Base-by-base conservation (phyloP, 1,140 invertebrate genomes). In the Neuroterus valhalla region DNA sequence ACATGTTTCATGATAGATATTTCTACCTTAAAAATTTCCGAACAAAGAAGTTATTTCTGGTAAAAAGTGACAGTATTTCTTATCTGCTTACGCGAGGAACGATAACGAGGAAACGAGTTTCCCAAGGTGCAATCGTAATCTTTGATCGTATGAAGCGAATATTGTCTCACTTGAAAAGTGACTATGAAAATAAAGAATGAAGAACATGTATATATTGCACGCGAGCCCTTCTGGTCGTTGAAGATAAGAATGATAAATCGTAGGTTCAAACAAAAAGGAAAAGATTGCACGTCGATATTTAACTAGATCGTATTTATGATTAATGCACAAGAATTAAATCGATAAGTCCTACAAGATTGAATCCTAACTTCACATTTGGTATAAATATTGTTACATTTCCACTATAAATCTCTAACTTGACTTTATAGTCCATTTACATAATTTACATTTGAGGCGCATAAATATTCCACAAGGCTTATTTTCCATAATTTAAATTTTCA, bases 381-480 rank as follows among this genome's bases (percentile, higher is more conserved):
- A 62, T 62, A 62, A 62, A 62, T 62, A 62, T 62, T 62, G 8
- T 62, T 62, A 62, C 55, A 62, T 62, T 62, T 23, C 31, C 55
- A 62, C 55, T 62, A 6, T 62, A 12, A n/a, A 62, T 62, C 15
- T n/a, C n/a, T 62, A 62, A 62, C 26, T 62, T 31, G 55, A 62
- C 55, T 31, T 62, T 31, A 38, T 15, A 62, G 14, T 62, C 31
- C 55, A 38, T 62, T 62, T 62, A 62, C 55, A 62, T 62, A 62
- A 62, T 62, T 62, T 62, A 62, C 55, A 62, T 62, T n/a, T 10
- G 23, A n/a, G n/a, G n/a, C n/a, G n/a, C n/a, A n/a, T n/a, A n/a
- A n/a, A n/a, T n/a, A n/a, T n/a, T n/a, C n/a, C n/a, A n/a, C n/a
- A n/a, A n/a, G n/a, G n/a, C n/a, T n/a, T n/a, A n/a, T n/a, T n/a